Conservation (phyloP, 2,888 invertebrate genomes). For the Timandra comae region DNA sequence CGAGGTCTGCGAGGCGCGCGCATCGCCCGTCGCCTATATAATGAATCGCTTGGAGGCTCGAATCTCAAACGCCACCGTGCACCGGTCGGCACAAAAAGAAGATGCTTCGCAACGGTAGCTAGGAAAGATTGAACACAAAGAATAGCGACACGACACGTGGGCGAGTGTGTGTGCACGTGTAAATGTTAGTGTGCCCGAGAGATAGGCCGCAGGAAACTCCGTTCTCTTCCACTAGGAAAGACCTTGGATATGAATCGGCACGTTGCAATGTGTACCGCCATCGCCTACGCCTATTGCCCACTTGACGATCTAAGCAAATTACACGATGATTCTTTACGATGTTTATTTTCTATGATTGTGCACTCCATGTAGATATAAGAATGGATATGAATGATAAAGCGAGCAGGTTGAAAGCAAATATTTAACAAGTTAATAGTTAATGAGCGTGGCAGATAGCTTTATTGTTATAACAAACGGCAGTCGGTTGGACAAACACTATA, state of each 20-base stretch:
- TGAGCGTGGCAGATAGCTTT: slow-evolving; percentile 56
- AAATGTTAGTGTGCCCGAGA: slow-evolving; percentile 65
- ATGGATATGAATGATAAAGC: slow-evolving; percentile 20
- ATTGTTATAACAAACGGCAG: slow-evolving; percentile 54
- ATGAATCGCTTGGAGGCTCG: slow-evolving; percentile 63
- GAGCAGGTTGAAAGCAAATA: slow-evolving; percentile 36
- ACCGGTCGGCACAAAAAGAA: slow-evolving; percentile 69
- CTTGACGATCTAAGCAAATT: slow-evolving; percentile 56
- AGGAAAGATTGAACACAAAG: slow-evolving; percentile 71
- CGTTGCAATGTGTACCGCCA: slow-evolving; percentile 74
- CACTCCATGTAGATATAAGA: slow-evolving; percentile 22
- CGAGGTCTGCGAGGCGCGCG: slow-evolving; percentile 64
- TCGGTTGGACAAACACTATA: slow-evolving; percentile 51
- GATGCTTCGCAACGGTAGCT: slow-evolving; percentile 70
- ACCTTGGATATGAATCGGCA: slow-evolving; percentile 76
- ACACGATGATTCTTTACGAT: slow-evolving; percentile 41
- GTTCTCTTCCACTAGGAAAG: slow-evolving; percentile 78
- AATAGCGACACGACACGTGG: slow-evolving; percentile 68
- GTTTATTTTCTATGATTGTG: slow-evolving; percentile 21
- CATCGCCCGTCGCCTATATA: slow-evolving; percentile 72
- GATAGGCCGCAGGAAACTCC: slow-evolving; percentile 77
- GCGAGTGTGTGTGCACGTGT: slow-evolving; percentile 68
- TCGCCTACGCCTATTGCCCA: slow-evolving; percentile 73
- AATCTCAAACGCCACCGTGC: slow-evolving; percentile 64
- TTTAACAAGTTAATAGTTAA: slow-evolving; percentile 45